These are phyloP conservation scores for Druon quercuslanigerum DNA, from an alignment of 1,140 invertebrate genomes.

Conservation along the genomic window DNA sequence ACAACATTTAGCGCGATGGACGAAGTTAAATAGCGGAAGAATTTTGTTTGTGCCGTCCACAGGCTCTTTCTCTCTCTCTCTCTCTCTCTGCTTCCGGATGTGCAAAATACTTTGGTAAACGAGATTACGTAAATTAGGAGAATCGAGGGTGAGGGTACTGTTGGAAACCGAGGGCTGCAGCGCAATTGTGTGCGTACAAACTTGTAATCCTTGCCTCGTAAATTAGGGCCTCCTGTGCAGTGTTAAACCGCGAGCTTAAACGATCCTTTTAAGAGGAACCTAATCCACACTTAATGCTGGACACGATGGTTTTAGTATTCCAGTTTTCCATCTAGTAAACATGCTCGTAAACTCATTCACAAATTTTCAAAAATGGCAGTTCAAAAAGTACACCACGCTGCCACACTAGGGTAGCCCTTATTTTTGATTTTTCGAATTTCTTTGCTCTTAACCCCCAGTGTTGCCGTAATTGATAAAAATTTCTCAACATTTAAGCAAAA, in stretches of 20 bases:
- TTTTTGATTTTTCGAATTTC: no score
- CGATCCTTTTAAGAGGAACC: conserved; percentile 61
- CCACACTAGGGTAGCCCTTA: no score
- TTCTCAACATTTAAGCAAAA: no score
- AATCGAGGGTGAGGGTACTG: conserved; percentile 27
- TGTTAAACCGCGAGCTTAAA: conserved; percentile 58
- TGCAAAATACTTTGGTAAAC: conserved; percentile 50
- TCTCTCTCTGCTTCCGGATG: conserved; percentile 40
- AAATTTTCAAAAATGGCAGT: no score
- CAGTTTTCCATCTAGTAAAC: conserved; percentile 40
- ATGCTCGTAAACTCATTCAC: neutral
- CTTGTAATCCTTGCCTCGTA: conserved; percentile 62
- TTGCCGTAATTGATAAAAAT: no score
- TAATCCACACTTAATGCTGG: conserved; percentile 59
- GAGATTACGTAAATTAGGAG: conserved; percentile 57
- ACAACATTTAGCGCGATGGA: conserved; percentile 10
- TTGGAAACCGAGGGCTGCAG: conserved; percentile 41
- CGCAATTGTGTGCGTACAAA: conserved; percentile 59
- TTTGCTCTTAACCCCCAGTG: no score
- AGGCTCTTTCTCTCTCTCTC: conserved; percentile 36
- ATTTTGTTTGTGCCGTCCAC: conserved; percentile 30
- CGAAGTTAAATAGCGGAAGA: conserved; percentile 27
- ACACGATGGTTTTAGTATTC: conserved; percentile 38
- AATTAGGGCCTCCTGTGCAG: conserved; percentile 44
- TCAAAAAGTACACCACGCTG: no score